phyloP scores from a whole-genome alignment of 2,113 vertebrate genomes.

The Malaclemys terrapin region DNA sequence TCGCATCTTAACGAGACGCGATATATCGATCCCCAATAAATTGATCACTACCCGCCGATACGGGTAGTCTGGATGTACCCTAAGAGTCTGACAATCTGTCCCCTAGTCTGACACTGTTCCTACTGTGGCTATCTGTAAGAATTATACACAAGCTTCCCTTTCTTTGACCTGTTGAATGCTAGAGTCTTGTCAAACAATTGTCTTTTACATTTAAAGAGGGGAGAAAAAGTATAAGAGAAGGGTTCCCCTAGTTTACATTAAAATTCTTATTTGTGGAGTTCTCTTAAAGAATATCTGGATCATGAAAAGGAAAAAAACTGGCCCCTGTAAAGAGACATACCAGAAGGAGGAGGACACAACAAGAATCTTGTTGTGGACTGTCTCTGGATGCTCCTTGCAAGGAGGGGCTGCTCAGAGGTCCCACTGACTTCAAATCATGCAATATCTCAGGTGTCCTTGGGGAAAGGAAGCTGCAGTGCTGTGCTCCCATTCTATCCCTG shows the following conservation, averaged over 20 bases:
- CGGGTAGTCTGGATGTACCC: no score
- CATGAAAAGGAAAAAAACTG: neutral
- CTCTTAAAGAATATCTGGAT: neutral
- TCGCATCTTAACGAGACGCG: no score
- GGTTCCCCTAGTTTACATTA: neutral
- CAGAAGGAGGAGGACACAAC: neutral
- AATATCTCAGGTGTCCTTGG: neutral
- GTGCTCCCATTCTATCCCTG: neutral
- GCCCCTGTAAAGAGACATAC: fast-evolving
- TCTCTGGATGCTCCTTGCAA: neutral
- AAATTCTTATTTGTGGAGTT: neutral
- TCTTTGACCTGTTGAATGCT: neutral
- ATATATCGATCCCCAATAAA: no score
- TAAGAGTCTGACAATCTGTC: neutral
- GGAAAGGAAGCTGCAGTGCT: fast-evolving
- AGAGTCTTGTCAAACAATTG: neutral
- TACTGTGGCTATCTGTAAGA: neutral
- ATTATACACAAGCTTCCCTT: neutral
- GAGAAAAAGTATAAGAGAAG: neutral
- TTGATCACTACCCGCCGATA: no score
- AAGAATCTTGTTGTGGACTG: fast-evolving
- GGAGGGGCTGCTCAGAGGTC: neutral
- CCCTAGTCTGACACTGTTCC: neutral
- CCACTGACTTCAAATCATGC: fast-evolving
- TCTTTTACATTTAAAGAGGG: neutral